A percentile compares a stretch with the other conserved stretches of the same genome.
These are phyloP conservation scores for Anguilla megastoma DNA, from an alignment of 2,797 vertebrate species.

Conservation along the genomic window DNA sequence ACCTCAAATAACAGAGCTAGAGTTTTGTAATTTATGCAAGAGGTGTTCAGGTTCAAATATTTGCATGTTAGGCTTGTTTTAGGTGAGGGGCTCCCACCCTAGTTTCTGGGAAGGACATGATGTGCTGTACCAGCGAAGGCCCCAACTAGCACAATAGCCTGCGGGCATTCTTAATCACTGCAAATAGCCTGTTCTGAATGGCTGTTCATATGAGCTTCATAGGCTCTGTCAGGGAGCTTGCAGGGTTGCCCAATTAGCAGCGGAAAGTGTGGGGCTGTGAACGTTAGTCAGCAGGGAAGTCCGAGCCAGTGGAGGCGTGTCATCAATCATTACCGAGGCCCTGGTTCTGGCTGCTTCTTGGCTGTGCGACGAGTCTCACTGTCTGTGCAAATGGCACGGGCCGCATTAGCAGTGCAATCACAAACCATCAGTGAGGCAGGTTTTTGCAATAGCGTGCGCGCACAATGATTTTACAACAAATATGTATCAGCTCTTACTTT, in stretches of 20 bases:
- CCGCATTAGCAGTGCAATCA: slow-evolving; percentile 38
- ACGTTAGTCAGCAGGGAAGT: slow-evolving; percentile 73
- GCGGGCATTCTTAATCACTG: slow-evolving; percentile 57
- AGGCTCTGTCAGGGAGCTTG: slow-evolving; percentile 60
- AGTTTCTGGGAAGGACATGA: slow-evolving; percentile 46
- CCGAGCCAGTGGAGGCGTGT: slow-evolving; percentile 71
- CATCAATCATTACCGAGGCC: slow-evolving; percentile 78
- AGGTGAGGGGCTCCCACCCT: slow-evolving; percentile 32
- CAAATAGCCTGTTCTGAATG: slow-evolving; percentile 56
- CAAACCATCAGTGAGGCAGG: slow-evolving; percentile 40
- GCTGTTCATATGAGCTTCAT: slow-evolving; percentile 60
- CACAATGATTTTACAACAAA: background rate
- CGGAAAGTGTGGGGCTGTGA: slow-evolving; percentile 71
- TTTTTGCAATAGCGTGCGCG: slow-evolving; percentile 21
- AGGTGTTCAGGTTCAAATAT: slow-evolving; percentile 39
- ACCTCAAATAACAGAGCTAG: background rate
- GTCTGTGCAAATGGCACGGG: slow-evolving; percentile 57
- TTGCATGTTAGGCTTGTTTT: slow-evolving; percentile 32
- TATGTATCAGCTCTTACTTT: background rate
- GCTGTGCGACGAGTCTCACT: slow-evolving; percentile 41
- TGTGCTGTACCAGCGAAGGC: slow-evolving; percentile 41
- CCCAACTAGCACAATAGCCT: slow-evolving; percentile 42
- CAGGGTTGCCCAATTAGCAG: slow-evolving; percentile 77
- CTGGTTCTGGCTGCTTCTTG: slow-evolving; percentile 58
- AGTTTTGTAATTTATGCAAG: slow-evolving; percentile 25